Base-by-base conservation (phyloP, 2,113 vertebrate genomes). In the Eurypyga helias region DNA sequence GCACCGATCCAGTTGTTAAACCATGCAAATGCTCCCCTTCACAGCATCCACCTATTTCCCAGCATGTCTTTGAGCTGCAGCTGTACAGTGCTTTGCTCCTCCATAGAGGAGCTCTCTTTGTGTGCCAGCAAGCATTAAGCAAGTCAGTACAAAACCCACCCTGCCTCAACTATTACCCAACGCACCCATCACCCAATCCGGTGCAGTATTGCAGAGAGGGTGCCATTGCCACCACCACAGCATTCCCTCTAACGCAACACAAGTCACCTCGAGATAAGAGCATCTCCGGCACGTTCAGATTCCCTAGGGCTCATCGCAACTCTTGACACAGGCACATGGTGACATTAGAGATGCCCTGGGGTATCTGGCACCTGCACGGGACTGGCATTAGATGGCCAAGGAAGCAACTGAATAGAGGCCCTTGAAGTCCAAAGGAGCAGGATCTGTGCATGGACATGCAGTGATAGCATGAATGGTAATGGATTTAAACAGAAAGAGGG, bases 91-190 rank as follows among this genome's bases (percentile, higher is more conserved):
- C 41, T 5, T 17, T 13, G 1, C 77, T 83, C 67, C 60, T 61
- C 67, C 18, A 1, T 2, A 34, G 0, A 1, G 19, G 38, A 83
- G 45, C 51, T 84, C 86, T 85, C 70, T 58, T n/a, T 2, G 2
- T 9, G 71, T 77, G 76, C 58, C 67, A 88, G 82, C 71, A 85
- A 69, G 20, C 11, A 65, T 85, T 36, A 61, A 92, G 90, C 87
- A 94, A 91, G 80, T 57, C 70, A 66, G 78, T 29, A 49, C 38
- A 65, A 95, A 89, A 65, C 4, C 43, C 73, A 83, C 65, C 61
- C 43, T 89, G 48, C 78, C 64, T 62, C 76, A 82, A 17, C 52
- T 71, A 38, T 90, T 96, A 69, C 87, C 84, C 93, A 96, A 79
- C 0, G 1, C 25, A n/a, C 3, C 31, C 84, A 54, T 85, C 76